Evolutionary conservation across 2,113 vertebrate species (phyloP).

Genomic region (Gracilinanus agilis): DNA sequence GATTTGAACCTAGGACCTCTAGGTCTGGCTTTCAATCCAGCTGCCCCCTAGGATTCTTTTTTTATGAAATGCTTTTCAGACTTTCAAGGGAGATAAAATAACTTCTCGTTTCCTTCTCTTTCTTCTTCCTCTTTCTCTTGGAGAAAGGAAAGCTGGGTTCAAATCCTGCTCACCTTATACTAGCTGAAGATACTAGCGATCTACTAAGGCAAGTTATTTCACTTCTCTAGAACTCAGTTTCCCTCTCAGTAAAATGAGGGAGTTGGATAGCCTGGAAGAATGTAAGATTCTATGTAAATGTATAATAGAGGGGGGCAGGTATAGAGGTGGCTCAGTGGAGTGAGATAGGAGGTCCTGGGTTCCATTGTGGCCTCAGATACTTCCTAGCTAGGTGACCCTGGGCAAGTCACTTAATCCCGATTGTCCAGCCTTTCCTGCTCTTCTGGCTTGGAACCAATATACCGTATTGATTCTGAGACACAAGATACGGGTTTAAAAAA

Average conservation of each 20-base stretch:
- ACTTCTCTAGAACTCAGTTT: background rate
- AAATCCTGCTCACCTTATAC: background rate
- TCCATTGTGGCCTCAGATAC: too few species aligned
- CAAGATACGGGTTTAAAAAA: too few species aligned
- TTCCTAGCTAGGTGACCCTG: background rate
- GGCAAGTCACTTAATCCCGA: too few species aligned
- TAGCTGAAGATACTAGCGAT: background rate
- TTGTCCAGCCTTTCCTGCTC: too few species aligned
- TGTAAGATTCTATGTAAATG: too few species aligned
- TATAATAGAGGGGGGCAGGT: too few species aligned
- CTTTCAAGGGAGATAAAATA: background rate
- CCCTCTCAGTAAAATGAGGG: background rate
- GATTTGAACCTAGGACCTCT: too few species aligned
- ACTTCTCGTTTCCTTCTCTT: background rate
- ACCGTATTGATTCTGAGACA: too few species aligned
- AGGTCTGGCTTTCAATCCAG: too few species aligned
- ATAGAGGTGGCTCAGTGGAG: too few species aligned
- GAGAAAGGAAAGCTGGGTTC: background rate
- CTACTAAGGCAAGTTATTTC: background rate
- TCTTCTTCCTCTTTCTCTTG: background rate
- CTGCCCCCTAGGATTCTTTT: background rate
- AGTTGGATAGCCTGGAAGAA: background rate
- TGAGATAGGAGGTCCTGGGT: background rate
- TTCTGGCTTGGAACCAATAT: too few species aligned
- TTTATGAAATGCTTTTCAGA: background rate